These are phyloP conservation scores for Megathymus violae DNA, from an alignment of 1,140 invertebrate species.

Conservation along the genomic window DNA sequence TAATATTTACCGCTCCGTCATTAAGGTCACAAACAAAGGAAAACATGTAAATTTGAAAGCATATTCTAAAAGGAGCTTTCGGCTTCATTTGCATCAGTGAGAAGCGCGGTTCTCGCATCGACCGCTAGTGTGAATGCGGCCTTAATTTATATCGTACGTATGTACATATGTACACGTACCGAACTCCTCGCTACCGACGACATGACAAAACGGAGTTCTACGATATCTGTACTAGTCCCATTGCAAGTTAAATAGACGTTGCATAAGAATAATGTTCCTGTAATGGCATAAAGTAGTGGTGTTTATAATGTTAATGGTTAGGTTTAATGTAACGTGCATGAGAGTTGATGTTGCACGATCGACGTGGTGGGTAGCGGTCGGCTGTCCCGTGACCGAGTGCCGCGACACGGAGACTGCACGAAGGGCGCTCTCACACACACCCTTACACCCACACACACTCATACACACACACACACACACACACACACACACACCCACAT, in stretches of 20 bases:
- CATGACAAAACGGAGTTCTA: constrained; percentile 67
- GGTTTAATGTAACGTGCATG: constrained; percentile 55
- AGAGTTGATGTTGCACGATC: constrained; percentile 41
- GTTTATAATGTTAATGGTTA: constrained; percentile 70
- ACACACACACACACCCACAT: too few species aligned
- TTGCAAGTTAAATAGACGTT: constrained; percentile 79
- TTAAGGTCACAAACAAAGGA: constrained; percentile 63
- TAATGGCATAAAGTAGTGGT: constrained; percentile 75
- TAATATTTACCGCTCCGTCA: constrained; percentile 35
- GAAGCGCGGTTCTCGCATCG: constrained; percentile 67
- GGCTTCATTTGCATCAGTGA: constrained; percentile 71
- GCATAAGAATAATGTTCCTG: constrained; percentile 80
- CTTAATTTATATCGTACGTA: constrained; percentile 65
- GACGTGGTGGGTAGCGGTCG: constrained; percentile 37
- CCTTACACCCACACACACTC: too few species aligned
- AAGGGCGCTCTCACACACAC: too few species aligned
- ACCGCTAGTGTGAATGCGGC: constrained; percentile 76
- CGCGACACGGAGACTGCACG: constrained; percentile 9
- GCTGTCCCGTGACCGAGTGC: constrained; percentile 1
- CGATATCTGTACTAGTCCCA: constrained; percentile 77
- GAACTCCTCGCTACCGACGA: constrained; percentile 56
- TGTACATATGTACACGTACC: constrained; percentile 51
- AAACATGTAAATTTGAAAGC: constrained; percentile 39
- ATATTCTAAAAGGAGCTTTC: constrained; percentile 66
- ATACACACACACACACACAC: too few species aligned